phyloP scores from a whole-genome alignment of 2,888 invertebrate genomes.

The Mythimna pallens region DNA sequence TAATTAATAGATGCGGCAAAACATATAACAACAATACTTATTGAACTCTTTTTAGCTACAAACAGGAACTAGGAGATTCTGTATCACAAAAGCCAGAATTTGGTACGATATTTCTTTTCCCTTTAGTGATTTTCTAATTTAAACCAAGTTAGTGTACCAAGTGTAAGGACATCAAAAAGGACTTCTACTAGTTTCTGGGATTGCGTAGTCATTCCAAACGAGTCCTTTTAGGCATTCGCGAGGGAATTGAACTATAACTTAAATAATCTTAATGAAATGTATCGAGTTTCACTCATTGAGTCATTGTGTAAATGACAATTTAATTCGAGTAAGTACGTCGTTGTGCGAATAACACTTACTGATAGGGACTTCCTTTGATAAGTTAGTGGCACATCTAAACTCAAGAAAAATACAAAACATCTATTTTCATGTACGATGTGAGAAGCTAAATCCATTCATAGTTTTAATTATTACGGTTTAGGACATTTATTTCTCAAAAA shows the following conservation, averaged over 20 bases:
- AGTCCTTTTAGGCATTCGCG: not conserved
- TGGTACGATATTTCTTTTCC: not conserved
- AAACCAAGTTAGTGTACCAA: not conserved
- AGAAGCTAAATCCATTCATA: not conserved
- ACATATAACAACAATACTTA: too few species aligned
- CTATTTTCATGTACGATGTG: slow-evolving; percentile 19
- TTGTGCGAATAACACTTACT: slow-evolving; percentile 54
- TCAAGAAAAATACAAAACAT: slow-evolving; percentile 21
- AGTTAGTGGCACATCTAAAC: slow-evolving; percentile 40
- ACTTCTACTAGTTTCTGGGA: not conserved
- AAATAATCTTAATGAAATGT: slow-evolving; percentile 55
- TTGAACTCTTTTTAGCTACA: too few species aligned
- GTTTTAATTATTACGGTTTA: not conserved
- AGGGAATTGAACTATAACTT: slow-evolving; percentile 10
- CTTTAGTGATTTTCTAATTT: not conserved
- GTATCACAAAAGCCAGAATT: too few species aligned
- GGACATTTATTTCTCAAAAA: too few species aligned
- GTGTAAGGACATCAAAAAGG: not conserved
- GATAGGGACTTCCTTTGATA: slow-evolving; percentile 67
- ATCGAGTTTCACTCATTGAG: slow-evolving; percentile 58
- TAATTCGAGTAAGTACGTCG: slow-evolving; percentile 44
- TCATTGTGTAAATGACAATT: slow-evolving; percentile 51
- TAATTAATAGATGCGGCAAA: too few species aligned
- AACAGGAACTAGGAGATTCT: too few species aligned
- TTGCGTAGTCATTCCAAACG: not conserved